Evolutionary conservation across 2,888 invertebrate genomes (phyloP).

Genomic region (Calameuta pallipes): DNA sequence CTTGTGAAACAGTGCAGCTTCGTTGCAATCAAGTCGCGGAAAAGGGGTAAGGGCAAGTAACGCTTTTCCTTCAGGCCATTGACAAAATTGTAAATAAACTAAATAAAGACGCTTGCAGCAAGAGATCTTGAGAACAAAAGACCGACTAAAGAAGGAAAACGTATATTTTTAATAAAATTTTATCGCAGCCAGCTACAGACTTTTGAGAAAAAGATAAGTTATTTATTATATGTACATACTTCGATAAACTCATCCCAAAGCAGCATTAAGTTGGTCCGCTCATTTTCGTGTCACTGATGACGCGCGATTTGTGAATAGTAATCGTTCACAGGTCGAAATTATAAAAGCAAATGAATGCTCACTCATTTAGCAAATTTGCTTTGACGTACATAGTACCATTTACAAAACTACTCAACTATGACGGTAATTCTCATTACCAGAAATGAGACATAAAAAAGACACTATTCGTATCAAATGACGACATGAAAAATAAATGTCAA

Average conservation of each 20-base stretch:
- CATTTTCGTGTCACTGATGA: not conserved
- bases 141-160: not conserved
- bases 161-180: not conserved
- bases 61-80: not conserved
- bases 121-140: not conserved
- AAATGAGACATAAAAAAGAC: not conserved
- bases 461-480: not conserved
- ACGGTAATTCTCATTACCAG: not conserved
- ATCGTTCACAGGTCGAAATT: not conserved
- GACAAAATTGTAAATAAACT: not conserved
- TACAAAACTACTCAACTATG: not conserved
- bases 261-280: not conserved
- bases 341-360: slow-evolving; percentile 6
- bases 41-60: not conserved
- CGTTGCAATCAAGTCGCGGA: not conserved
- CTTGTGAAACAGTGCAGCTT: not conserved
- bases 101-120: not conserved
- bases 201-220: not conserved
- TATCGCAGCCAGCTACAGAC: not conserved
- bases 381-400: not conserved
- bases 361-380: not conserved
- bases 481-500: not conserved
- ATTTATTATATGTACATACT: not conserved
- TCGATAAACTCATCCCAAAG: not conserved
- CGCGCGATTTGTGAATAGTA: not conserved